Conservation (phyloP, 2,797 vertebrate species). For the Podarcis siculus region DNA sequence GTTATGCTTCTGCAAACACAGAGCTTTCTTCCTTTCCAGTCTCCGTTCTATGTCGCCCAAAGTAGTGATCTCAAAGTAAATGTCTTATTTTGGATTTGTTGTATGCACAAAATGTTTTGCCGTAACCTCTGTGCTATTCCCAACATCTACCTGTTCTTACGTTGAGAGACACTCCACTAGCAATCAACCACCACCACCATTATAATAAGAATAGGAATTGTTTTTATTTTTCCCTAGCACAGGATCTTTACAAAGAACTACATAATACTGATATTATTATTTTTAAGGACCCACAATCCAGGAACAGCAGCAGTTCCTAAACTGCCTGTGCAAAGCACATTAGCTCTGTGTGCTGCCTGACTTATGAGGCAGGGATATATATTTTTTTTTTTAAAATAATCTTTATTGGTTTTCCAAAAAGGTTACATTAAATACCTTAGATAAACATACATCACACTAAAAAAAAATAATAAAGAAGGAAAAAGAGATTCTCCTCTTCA, state of each 20-base stretch:
- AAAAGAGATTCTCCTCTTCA: too few species aligned
- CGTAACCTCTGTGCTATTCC: background rate
- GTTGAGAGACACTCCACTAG: background rate
- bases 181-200: too few species aligned
- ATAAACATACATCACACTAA: too few species aligned
- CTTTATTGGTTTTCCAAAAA: too few species aligned
- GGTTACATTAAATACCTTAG: too few species aligned
- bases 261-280: background rate
- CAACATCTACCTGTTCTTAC: too few species aligned
- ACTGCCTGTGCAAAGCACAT: too few species aligned
- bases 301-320: too few species aligned
- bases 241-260: background rate
- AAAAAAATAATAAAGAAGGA: too few species aligned
- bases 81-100: background rate
- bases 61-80: background rate
- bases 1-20: background rate
- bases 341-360: too few species aligned
- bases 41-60: background rate
- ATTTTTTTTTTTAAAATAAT: too few species aligned
- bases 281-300: background rate
- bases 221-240: background rate
- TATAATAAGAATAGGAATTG: background rate
- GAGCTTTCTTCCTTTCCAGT: background rate
- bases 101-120: background rate
- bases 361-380: too few species aligned